phyloP scores from a whole-genome alignment of 2,888 invertebrate species.

The Tetropium fuscum region DNA sequence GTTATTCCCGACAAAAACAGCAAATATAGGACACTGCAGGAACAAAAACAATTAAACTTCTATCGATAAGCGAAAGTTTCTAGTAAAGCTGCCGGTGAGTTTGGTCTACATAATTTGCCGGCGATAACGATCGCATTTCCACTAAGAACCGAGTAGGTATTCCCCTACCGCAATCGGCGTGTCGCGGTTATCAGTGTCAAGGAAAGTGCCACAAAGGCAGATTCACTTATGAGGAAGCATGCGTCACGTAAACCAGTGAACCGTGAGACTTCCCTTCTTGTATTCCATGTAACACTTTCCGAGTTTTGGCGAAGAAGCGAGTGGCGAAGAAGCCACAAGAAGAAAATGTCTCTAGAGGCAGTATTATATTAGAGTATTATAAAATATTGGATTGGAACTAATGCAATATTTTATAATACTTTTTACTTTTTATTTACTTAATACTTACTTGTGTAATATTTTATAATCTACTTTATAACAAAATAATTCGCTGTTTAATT shows the following conservation, averaged over 20 bases:
- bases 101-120: not conserved
- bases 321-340: too few species aligned
- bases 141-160: conserved; percentile 23
- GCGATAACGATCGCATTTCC: conserved; percentile 15
- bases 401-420: too few species aligned
- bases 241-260: not conserved
- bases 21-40: not conserved
- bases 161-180: not conserved
- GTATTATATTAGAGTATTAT: too few species aligned
- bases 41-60: conserved; percentile 3
- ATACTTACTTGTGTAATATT: too few species aligned
- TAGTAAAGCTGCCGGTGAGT: not conserved
- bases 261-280: not conserved
- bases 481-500: too few species aligned
- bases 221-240: conserved; percentile 28
- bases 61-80: not conserved
- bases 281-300: too few species aligned
- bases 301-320: too few species aligned
- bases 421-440: too few species aligned
- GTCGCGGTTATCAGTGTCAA: conserved; percentile 25
- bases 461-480: too few species aligned
- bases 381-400: too few species aligned
- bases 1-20: not conserved
- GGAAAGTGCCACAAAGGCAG: conserved; percentile 28
- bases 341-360: too few species aligned